Conservation (phyloP, 2,797 vertebrate species). For the Tokudaia tokunoshimensis region DNA sequence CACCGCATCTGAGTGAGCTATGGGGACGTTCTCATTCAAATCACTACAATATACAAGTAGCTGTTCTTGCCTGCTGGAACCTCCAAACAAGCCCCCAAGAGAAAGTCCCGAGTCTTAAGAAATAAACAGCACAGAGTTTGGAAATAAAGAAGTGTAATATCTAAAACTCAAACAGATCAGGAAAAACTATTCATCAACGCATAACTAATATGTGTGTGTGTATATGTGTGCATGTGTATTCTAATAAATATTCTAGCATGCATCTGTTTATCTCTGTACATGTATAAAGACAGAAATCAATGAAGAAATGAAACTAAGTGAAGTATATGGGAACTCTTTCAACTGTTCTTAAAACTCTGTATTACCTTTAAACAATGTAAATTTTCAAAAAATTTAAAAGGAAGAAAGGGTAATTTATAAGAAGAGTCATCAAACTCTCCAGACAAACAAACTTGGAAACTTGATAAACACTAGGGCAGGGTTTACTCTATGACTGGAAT, state of each 20-base stretch:
- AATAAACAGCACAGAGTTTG: background rate
- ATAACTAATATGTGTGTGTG: too few species aligned
- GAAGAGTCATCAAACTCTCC: background rate
- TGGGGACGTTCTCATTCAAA: background rate
- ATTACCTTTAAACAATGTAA: constrained; percentile 51
- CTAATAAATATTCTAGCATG: background rate
- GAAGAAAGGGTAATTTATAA: background rate
- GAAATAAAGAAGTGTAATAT: background rate
- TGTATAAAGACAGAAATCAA: background rate
- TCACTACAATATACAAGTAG: background rate
- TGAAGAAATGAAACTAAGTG: background rate
- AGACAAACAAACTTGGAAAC: background rate
- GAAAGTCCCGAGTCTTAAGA: background rate
- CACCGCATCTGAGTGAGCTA: background rate
- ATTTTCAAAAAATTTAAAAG: background rate
- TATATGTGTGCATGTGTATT: background rate
- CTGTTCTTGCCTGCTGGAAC: background rate
- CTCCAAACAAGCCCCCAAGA: background rate
- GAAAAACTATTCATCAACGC: background rate
- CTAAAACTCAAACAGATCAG: background rate
- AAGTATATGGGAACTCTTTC: constrained; percentile 8
- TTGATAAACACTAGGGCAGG: background rate
- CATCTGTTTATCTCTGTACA: background rate
- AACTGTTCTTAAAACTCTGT: background rate
- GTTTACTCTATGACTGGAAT: background rate